Base-by-base conservation (phyloP, 2,113 vertebrate species). In the Diadophis punctatus region DNA sequence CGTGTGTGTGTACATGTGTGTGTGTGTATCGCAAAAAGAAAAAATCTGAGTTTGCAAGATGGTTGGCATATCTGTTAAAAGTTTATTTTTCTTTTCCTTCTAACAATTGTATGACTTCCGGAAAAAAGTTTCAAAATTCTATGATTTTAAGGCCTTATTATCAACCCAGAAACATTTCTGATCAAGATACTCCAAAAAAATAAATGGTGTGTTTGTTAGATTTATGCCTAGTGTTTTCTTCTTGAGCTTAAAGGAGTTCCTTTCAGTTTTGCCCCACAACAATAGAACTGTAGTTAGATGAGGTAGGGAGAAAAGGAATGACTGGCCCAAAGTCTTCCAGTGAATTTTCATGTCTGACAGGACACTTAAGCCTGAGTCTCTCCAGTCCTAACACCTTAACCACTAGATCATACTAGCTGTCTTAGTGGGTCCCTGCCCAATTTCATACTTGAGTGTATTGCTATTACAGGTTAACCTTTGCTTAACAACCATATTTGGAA, bases 101-200 rank as follows among this genome's bases (percentile, higher is more conserved):
- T 94, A 4, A 94, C 93, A 95, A 95, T 95, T 96, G 93, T 96
- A 93, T 95, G 94, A 94, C 86, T 96, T 96, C 95, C 91, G 94
- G 96, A 93, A 56, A 92, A 93, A 68, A 92, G 95, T 91, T 93
- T 96, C 94, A 93, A 95, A 95, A 94, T 94, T 96, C 92, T 92
- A 87, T 95, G 95, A 94, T 95, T 96, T 96, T 97, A 96, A 92
- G 96, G 95, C 95, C 91, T 96, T 96, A 96, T 97, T 96, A 96
- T 96, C 96, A 96, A 95, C 96, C 95, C 91, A 1, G 96, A 95
- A 96, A 95, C 96, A 94, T 94, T 94, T 94, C 86, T 94, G 95
- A 96, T 95, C 94, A 96, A 95, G 94, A 94, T 34, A 30, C 8
- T 3, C 49, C 20, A 87, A 4, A 87, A 87, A 60, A 27, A 7